Percentiles rank a stretch among this genome's conserved stretches.
These are phyloP conservation scores for Ophioderma brevispina DNA, from an alignment of 35 echinoderm and acorn worm genomes.

Conservation along the genomic window DNA sequence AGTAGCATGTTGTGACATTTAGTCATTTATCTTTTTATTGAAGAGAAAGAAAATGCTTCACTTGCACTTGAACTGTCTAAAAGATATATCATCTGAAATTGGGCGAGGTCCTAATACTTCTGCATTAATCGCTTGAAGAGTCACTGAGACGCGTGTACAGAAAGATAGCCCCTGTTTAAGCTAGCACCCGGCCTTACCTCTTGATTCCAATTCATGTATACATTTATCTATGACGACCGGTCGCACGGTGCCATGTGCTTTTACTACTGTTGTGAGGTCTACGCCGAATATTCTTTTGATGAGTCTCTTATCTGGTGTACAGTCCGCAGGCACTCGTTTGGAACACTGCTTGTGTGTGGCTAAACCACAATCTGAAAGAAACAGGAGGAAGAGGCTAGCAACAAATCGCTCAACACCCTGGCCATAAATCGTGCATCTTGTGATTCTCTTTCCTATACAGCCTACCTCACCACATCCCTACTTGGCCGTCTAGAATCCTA, in stretches of 20 bases:
- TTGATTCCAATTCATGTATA: slow-evolving; percentile 83
- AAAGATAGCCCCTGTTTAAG: neutral
- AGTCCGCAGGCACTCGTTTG: slow-evolving; percentile 86
- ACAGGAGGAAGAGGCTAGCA: no score
- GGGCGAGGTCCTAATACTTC: neutral
- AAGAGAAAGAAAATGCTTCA: no score
- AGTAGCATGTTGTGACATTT: no score
- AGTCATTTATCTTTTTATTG: no score
- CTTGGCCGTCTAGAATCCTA: no score
- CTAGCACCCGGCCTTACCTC: no score
- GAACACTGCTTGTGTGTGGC: slow-evolving; percentile 97
- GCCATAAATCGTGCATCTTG: no score
- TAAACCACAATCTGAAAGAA: slow-evolving; percentile 85
- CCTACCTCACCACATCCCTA: no score
- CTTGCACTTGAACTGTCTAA: no score
- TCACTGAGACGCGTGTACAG: neutral
- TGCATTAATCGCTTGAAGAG: neutral
- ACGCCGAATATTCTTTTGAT: slow-evolving; percentile 92
- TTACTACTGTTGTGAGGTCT: slow-evolving; percentile 91
- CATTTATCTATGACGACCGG: slow-evolving; percentile 90
- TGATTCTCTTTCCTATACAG: no score
- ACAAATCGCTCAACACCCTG: no score
- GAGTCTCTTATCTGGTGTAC: slow-evolving; percentile 79
- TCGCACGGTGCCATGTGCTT: slow-evolving; percentile 82
- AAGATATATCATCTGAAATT: no score